Evolutionary conservation across 2,113 vertebrate genomes (phyloP), one percentile per base, ranked within the genome.

Genomic region (Percopsis transmontana): DNA sequence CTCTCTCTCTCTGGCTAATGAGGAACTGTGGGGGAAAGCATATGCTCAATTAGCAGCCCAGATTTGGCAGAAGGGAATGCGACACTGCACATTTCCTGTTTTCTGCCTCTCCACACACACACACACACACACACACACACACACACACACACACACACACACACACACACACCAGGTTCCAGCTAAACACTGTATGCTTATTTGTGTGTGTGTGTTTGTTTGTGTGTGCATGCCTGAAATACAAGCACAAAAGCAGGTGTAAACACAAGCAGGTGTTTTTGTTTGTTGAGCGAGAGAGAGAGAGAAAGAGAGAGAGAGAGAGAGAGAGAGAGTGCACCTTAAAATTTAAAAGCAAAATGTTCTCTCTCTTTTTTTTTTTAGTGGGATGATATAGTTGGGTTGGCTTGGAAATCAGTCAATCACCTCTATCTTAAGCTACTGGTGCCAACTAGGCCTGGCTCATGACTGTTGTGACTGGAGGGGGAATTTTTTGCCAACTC

Each of bases 21-120:
- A 83, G 78, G 70, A 58, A 72, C 55, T 81, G 16, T 70, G 72
- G 64, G 57, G 67, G 51, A 38, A 42, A 66, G 64, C 77, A 84
- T 78, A 65, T 79, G 80, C 61, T 84, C 70, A 81, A 81, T 76
- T 80, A 84, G 79, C 48, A 67, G 52, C 12, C 47, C 67, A 72
- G 45, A 51, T 52, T 61, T 72, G 63, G 68, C 82, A 81, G 72
- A 76, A 65, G 66, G 68, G 61, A 79, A 54, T 9, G 1, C 76
- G 55, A 44, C 9, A 20, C 64, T 62, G 74, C 72, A 67, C 70
- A 44, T 77, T 79, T 85, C 63, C 69, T 77, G 74, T 80, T 76
- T 81, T 68, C 56, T 64, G 12, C 42, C 42, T 45, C 12, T 45
- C 15, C 15, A 13, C 12, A 16, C 11, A 12, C 42, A 12, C 42